Conservation (phyloP, 2,113 vertebrate genomes). For the Etia nguti region DNA sequence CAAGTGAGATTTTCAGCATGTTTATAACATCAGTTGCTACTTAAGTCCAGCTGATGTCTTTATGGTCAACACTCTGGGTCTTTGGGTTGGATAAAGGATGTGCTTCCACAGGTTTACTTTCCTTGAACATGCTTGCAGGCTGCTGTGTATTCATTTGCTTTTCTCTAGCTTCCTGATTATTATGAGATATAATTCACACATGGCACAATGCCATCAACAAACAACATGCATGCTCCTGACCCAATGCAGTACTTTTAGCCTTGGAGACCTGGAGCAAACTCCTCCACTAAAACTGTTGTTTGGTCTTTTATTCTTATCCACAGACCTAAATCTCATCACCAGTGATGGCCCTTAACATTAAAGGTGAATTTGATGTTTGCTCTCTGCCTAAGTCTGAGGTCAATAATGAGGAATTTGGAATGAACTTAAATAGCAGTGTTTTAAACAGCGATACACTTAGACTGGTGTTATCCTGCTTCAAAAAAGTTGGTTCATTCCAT, state of each 20-base stretch:
- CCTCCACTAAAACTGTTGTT: neutral
- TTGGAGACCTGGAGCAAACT: neutral
- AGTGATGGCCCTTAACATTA: neutral
- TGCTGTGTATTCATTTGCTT: neutral
- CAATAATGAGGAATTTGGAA: neutral
- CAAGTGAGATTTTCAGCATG: neutral
- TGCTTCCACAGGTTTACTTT: neutral
- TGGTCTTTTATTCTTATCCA: neutral
- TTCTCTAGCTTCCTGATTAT: neutral
- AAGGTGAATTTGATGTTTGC: neutral
- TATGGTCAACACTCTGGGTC: neutral
- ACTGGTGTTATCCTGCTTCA: neutral
- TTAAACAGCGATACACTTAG: neutral
- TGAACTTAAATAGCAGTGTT: neutral
- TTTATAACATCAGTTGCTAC: neutral
- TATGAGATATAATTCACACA: neutral
- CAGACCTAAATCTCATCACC: neutral
- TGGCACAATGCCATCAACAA: rapidly evolving
- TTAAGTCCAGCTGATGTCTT: neutral
- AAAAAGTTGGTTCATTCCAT: neutral
- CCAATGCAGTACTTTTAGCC: neutral
- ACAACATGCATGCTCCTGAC: neutral
- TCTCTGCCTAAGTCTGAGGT: neutral
- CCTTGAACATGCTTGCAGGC: neutral
- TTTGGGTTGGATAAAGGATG: neutral